Percentiles rank a stretch among this genome's conserved stretches.
Evolutionary conservation across 2,113 vertebrate species (phyloP).

Genomic region (Apeltes quadracus): DNA sequence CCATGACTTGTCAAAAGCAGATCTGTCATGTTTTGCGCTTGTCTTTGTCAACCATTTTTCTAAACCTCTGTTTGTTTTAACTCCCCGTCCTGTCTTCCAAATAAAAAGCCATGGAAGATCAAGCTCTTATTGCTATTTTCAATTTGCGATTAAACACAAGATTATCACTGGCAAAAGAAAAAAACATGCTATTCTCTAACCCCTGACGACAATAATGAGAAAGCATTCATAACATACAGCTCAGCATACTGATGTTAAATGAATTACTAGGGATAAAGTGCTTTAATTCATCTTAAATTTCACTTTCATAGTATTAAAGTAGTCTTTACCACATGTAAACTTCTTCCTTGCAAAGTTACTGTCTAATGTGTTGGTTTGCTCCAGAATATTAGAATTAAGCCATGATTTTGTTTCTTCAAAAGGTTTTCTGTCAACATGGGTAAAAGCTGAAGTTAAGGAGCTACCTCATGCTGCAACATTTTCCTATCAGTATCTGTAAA

Average conservation of each 20-base stretch:
- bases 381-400: not conserved
- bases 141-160: not conserved
- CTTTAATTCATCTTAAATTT: not conserved
- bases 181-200: not conserved
- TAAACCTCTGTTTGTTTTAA: too few relatives aligned
- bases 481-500: not conserved
- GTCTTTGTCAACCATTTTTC: too few relatives aligned
- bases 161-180: not conserved
- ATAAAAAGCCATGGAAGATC: slow-evolving; percentile 86
- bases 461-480: not conserved
- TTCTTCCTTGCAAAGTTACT: not conserved
- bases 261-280: not conserved
- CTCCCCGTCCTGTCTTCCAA: too few relatives aligned
- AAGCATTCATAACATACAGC: not conserved
- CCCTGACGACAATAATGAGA: not conserved
- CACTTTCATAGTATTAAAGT: not conserved
- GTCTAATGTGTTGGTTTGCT: not conserved
- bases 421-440: not conserved
- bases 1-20: not conserved
- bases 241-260: too few relatives aligned
- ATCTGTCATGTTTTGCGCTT: not conserved
- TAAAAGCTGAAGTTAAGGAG: not conserved
- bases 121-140: not conserved
- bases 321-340: not conserved
- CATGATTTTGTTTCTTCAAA: not conserved